Base-by-base conservation (phyloP, 2,888 invertebrate genomes). In the Ennomos fuscantarius region DNA sequence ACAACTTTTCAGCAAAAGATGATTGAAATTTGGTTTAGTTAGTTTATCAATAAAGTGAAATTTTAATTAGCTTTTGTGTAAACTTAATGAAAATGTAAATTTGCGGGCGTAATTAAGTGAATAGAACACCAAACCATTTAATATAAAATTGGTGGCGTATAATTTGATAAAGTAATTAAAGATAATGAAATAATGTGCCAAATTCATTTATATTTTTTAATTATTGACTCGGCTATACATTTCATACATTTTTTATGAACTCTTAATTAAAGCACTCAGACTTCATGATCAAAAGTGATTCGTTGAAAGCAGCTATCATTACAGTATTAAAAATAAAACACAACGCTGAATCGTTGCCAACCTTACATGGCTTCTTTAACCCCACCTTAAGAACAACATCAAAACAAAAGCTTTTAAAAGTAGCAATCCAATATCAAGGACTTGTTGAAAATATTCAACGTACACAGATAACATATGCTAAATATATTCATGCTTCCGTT, bases 361-460 rank as follows among this genome's bases (percentile, higher is more conserved):
- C 24, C 24, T 6, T 6, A 24, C 24, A 24, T 5, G 24, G 24
- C 24, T 24, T 24, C 24, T 24, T 24, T 5, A 24, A 24, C 24
- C 24, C 5, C 24, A 3, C 6, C 6, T 24, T 24, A 24, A 24
- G 24, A 24, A 24, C 3, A 0, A 1, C 24, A 6, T 24, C 24
- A 24, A 24, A 24, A 24, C 24, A 24, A 24, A 3, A 24, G 5
- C 24, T 24, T 24, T 6, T 24, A 24, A 55, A 55, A 51, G 55
- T 50, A 59, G 46, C 48, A 52, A 47, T 47, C 43, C 52, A 48
- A 48, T 52, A 9, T 37, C 48, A 55, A 60, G 56, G 63, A 78
- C 78, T 78, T 78, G 75, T 78, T 78, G 78, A 78, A 74, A 71
- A 73, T 66, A 59, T 55, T 48, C 46, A 31, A 67, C 67, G 73